Evolutionary conservation across 1,140 invertebrate species (phyloP).

Genomic region (Calosoma granatense): DNA sequence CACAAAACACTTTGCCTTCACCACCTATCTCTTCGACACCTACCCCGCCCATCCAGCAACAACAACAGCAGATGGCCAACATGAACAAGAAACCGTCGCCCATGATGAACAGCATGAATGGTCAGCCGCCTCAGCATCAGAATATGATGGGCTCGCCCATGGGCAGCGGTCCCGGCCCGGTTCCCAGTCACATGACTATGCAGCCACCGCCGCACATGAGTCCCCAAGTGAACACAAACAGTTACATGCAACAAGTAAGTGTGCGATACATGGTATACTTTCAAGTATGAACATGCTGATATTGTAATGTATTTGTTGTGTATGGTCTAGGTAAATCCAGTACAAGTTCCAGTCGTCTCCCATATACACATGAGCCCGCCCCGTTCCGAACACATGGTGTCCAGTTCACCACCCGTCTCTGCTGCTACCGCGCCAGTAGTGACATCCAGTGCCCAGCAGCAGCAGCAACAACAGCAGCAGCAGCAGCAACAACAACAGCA

Average conservation of each 20-base stretch:
- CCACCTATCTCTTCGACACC: constrained; percentile 34
- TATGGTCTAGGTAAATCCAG: constrained; percentile 16
- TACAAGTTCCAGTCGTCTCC: constrained; percentile 19
- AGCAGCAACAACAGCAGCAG: constrained; percentile 28
- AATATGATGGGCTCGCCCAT: constrained; percentile 37
- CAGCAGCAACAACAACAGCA: constrained; percentile 38
- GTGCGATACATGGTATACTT: background rate
- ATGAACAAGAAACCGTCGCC: constrained; percentile 11
- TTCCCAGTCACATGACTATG: constrained; percentile 32
- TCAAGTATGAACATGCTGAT: background rate
- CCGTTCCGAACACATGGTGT: constrained; percentile 30
- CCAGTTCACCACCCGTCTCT: constrained; percentile 34
- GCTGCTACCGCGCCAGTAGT: constrained; percentile 21
- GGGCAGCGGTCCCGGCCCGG: constrained; percentile 23
- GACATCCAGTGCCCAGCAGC: constrained; percentile 15
- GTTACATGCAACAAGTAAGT: constrained; percentile 35
- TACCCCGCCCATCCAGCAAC: constrained; percentile 36
- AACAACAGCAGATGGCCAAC: constrained; percentile 33
- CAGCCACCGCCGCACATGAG: constrained; percentile 31
- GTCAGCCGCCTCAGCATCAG: constrained; percentile 26
- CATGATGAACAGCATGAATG: constrained; percentile 19
- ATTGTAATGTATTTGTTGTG: background rate
- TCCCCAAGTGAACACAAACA: constrained; percentile 32
- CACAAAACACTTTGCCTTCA: constrained; percentile 42
- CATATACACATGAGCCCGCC: constrained; percentile 34